Evolutionary conservation across 2,888 invertebrate genomes (phyloP), one percentile per base, ranked within the genome.

Genomic region (Callyntrura sp.): DNA sequence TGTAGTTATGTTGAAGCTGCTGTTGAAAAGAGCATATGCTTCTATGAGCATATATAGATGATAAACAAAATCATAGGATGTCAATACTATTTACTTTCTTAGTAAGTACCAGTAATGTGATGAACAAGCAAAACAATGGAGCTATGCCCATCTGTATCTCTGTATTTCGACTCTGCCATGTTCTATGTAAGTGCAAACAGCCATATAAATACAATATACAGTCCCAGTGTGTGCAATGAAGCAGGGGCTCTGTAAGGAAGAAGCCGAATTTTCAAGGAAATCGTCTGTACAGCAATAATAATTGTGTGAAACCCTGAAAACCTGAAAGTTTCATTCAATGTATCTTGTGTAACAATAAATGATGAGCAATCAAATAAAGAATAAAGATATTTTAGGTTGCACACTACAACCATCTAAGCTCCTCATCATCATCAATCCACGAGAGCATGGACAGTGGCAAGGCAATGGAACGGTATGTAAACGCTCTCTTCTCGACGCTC

Each of bases 201-300:
- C n/a, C n/a, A n/a, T n/a, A n/a, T n/a, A n/a, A n/a, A n/a, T 51
- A 17, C 12, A 5, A 2, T 23, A 20, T 43, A 70, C 14, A 4
- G 3, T 70, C 73, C n/a, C 17, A 70, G 9, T 45, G n/a, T 23
- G 20, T 45, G 20, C 17, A 51, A 35, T 17, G 45, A 9, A 11
- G 20, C 25, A 11, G 45, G 14, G 25, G 23, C 12, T 68, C 73
- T 51, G 51, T 73, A 73, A 73, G 73, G 73, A 73, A 73, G 73
- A 73, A 73, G 51, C 23, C 11, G 70, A 70, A 11, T 43, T 70
- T 73, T 73, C 73, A 73, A 73, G 73, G 73, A 73, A 73, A 73
- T 48, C 48, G 48, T 4, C 14, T 45, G 1, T 9, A 25, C 23
- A 5, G 17, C 20, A 20, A n/a, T 12, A 17, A 9, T n/a, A 9